A percentile compares a stretch with the other conserved stretches of the same genome.
Evolutionary conservation across 2,888 invertebrate genomes (phyloP).

Genomic region (Drosophila melanocephala): DNA sequence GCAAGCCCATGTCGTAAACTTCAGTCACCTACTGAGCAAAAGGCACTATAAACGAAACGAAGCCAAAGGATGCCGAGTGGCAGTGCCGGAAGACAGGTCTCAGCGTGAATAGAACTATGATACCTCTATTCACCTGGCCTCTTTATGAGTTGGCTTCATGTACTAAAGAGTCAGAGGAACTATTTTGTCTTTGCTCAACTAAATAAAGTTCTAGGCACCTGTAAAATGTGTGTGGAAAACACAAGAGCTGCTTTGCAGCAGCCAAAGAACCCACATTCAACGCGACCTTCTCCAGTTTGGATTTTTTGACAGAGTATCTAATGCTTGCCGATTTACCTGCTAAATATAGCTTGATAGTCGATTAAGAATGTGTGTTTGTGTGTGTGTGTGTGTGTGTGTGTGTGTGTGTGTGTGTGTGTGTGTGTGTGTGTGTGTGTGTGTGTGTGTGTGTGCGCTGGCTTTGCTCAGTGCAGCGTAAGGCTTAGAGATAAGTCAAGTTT

Average conservation of each 20-base stretch:
- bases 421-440: no score
- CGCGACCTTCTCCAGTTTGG: conserved; percentile 25
- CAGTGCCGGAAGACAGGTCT: conserved; percentile 19
- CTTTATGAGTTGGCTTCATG: conserved; percentile 40
- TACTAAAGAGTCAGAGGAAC: conserved; percentile 4
- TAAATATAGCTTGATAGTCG: conserved; percentile 51
- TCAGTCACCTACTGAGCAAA: conserved; percentile 50
- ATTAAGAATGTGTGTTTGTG: conserved; percentile 38
- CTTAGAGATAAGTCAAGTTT: conserved; percentile 65
- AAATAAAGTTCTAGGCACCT: conserved; percentile 55
- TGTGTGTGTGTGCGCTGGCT: background rate
- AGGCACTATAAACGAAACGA: conserved; percentile 62
- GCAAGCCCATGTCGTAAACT: conserved; percentile 53
- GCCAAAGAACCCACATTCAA: conserved; percentile 37
- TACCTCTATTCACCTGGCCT: conserved; percentile 23
- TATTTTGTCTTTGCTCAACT: background rate
- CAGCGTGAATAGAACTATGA: conserved; percentile 35
- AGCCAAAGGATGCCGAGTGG: conserved; percentile 31
- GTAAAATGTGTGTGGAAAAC: conserved; percentile 38
- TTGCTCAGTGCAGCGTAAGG: conserved; percentile 68
- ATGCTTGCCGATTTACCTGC: conserved; percentile 35
- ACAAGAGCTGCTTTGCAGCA: conserved; percentile 8
- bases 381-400: conserved; percentile 15
- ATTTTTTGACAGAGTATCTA: conserved; percentile 18
- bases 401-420: conserved; percentile 17